phyloP scores from a whole-genome alignment of 2,888 invertebrate genomes.

The Lepidonotus clava region DNA sequence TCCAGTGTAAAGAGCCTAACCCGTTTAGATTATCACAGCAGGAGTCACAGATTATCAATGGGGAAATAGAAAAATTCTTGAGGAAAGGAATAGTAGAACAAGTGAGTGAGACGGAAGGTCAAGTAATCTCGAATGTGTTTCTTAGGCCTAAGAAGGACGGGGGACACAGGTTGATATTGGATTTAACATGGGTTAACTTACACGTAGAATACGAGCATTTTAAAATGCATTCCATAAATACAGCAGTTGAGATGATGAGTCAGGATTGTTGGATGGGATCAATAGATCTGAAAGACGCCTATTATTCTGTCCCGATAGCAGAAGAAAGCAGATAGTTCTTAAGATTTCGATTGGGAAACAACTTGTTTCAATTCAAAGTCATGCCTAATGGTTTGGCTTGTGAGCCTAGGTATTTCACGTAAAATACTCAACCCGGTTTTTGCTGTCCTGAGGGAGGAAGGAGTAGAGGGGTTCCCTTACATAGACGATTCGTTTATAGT shows the following conservation, averaged over 20 bases:
- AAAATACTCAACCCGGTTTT: background rate
- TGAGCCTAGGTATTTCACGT: background rate
- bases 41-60: background rate
- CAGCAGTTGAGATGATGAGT: background rate
- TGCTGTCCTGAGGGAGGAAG: background rate
- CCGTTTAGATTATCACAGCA: background rate
- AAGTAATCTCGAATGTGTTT: background rate
- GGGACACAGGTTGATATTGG: background rate
- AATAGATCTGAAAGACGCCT: no score
- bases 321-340: background rate
- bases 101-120: no score
- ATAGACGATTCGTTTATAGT: background rate
- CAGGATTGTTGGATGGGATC: background rate
- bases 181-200: background rate
- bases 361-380: background rate
- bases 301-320: background rate
- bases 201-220: background rate
- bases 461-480: background rate
- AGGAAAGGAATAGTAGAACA: background rate
- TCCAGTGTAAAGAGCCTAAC: background rate
- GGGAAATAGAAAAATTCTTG: background rate
- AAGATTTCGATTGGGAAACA: background rate
- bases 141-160: background rate
- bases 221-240: no score
- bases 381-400: background rate